Evolutionary conservation across 2,113 vertebrate genomes (phyloP).

Genomic region (Collichthys lucidus): DNA sequence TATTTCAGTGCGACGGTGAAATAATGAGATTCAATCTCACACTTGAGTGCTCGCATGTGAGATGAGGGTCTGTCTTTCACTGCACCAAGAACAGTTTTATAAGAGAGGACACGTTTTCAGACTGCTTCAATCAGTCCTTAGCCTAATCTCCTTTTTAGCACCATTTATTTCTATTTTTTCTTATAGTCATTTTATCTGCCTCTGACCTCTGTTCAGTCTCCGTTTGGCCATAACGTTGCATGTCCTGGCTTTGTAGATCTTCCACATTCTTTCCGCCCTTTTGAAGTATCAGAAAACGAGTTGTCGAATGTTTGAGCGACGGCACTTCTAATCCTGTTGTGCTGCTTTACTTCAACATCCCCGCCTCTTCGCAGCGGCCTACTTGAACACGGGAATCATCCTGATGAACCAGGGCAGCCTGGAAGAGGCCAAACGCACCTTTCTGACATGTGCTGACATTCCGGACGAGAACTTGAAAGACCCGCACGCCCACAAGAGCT

Average conservation of each 20-base stretch:
- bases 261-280: neutral
- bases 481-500: constrained; percentile 97
- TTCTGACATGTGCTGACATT: constrained; percentile 96
- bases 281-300: neutral
- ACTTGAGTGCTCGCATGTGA: constrained; percentile 38
- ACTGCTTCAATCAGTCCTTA: neutral
- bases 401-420: constrained; percentile 95
- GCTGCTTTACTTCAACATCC: neutral
- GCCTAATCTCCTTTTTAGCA: neutral
- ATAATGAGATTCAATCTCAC: constrained; percentile 57
- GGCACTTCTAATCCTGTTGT: neutral
- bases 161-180: constrained; percentile 17
- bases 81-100: constrained; percentile 38
- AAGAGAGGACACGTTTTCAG: neutral
- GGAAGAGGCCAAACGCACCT: constrained; percentile 93
- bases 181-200: neutral
- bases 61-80: constrained; percentile 31
- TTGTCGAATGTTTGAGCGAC: neutral
- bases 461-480: constrained; percentile 99
- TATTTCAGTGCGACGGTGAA: constrained; percentile 31
- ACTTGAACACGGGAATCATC: constrained; percentile 99
- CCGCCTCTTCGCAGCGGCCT: constrained; percentile 88
- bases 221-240: neutral
- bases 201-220: constrained; percentile 13
- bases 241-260: neutral